Evolutionary conservation across 2,797 vertebrate species (phyloP).

Genomic region (Allobates femoralis): DNA sequence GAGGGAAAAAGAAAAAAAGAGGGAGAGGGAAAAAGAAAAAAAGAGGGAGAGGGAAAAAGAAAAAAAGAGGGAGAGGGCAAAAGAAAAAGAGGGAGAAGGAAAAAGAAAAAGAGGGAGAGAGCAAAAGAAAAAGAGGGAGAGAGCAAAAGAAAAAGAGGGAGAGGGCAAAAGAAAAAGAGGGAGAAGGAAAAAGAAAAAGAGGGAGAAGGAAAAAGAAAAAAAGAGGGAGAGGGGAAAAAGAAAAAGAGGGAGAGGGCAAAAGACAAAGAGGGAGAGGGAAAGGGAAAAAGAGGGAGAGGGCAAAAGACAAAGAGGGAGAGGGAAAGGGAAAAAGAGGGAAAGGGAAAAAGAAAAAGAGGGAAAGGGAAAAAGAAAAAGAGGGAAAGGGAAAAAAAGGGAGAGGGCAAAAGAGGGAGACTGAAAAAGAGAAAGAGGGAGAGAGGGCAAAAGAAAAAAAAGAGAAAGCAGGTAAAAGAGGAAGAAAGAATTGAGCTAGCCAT

Average conservation of each 20-base stretch:
- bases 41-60: neutral
- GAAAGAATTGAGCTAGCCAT: neutral
- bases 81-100: neutral
- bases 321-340: neutral
- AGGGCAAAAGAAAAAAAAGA: neutral
- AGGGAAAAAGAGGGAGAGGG: neutral
- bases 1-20: neutral
- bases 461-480: neutral
- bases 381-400: neutral
- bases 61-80: neutral
- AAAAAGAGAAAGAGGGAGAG: neutral
- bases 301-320: accelerated
- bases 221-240: neutral
- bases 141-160: neutral
- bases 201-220: neutral
- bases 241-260: neutral
- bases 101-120: neutral
- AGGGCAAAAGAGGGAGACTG: too few relatives aligned
- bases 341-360: neutral
- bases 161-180: neutral
- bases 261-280: accelerated
- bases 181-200: too few relatives aligned
- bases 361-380: neutral
- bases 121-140: neutral
- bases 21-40: neutral